These are phyloP conservation scores for Enteromius afrohamiltoni DNA, from an alignment of 2,797 vertebrate genomes.

Conservation along the genomic window DNA sequence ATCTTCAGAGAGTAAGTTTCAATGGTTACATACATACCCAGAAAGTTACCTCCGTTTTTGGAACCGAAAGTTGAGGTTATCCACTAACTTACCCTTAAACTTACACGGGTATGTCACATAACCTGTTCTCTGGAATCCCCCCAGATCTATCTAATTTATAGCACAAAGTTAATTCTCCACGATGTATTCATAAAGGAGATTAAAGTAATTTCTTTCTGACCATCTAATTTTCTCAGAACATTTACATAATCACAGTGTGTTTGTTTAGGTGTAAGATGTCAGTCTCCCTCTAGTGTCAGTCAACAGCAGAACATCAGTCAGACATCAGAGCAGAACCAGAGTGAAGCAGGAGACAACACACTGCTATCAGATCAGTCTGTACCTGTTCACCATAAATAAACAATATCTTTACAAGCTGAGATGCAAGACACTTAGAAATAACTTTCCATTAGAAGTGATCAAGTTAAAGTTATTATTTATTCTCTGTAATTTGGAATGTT, in stretches of 20 bases:
- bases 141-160: no score
- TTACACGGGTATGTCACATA: no score
- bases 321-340: neutral
- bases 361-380: constrained; percentile 2
- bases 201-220: neutral
- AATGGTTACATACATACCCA: no score
- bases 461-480: neutral
- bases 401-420: neutral
- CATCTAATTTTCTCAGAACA: neutral
- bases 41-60: no score
- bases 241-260: neutral
- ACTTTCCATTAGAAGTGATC: no score
- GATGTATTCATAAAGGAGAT: neutral
- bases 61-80: no score
- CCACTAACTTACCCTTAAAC: no score
- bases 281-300: neutral
- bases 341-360: neutral
- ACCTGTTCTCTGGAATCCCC: no score
- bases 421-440: neutral
- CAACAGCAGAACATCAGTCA: constrained; percentile 9
- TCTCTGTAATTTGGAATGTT: neutral
- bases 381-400: neutral
- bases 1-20: no score
- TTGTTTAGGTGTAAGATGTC: neutral
- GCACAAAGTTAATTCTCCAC: neutral